phyloP scores from a whole-genome alignment of 2,113 vertebrate genomes.

The Pedionomus torquatus region DNA sequence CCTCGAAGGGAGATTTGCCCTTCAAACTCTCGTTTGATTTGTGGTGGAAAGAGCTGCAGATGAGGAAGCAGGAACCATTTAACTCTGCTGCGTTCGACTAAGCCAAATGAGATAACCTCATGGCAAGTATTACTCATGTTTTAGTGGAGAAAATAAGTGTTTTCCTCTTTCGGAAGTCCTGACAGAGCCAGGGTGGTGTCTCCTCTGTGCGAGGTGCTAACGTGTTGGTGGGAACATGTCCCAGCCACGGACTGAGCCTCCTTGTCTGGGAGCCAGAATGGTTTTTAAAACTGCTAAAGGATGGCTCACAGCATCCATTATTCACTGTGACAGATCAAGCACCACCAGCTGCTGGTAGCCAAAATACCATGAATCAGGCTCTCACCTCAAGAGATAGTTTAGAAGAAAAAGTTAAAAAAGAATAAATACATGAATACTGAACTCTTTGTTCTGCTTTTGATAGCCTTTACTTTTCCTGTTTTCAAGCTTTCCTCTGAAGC shows the following conservation, averaged over 20 bases:
- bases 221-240: fast-evolving
- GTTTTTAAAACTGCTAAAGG: background rate
- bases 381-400: background rate
- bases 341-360: background rate
- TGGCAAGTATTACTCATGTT: background rate
- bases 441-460: background rate
- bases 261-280: background rate
- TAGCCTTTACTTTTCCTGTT: background rate
- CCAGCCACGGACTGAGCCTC: background rate
- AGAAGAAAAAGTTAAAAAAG: background rate
- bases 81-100: fast-evolving
- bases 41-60: background rate
- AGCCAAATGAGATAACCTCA: background rate
- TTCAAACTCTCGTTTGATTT: background rate
- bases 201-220: background rate
- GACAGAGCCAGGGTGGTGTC: background rate
- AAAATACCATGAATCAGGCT: background rate
- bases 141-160: background rate
- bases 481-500: background rate
- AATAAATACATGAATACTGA: background rate
- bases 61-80: background rate
- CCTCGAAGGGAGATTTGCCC: background rate
- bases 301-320: fast-evolving
- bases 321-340: background rate
- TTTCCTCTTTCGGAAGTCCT: background rate